Evolutionary conservation across 2,797 vertebrate species (phyloP), one percentile per base, ranked within the genome.

Genomic region (Pitangus sulphuratus): DNA sequence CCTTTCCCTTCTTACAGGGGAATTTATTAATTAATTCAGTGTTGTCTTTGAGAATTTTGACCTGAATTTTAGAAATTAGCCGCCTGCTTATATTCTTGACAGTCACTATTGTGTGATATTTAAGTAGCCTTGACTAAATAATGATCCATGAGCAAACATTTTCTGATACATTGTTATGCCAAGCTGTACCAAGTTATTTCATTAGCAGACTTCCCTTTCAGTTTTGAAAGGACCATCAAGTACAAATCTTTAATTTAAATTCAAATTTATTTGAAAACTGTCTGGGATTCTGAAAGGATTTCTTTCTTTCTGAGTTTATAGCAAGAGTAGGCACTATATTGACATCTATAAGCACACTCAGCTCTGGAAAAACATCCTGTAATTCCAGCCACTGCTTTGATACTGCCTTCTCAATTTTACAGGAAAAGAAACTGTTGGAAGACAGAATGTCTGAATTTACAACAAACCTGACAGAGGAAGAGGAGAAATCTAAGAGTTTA

Each of bases 401-500:
- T 45, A 44, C 14, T 57, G 16, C 54, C 33, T 97, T 86, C 87
- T 93, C 83, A 54, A 84, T 74, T 77, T 53, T 64, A 7, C 97
- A 99, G 99, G 99, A 99, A 95, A 99, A 99, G 97, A 99, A 99
- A 96, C 94, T 99, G 37, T 18, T 99, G 95, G 99, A 99, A 86
- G 99, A 99, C 60, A 98, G 99, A 84, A 98, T 99, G 95, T 98
- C 99, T 0, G 99, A 99, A 96, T 99, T 99, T 96, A 99, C 99
- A 88, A 99, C 99, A 26, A 99, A 99, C 95, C 98, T 99, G 94
- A 98, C 98, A 4, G 99, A 99, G 87, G 99, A 99, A 94, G 99
- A 99, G 84, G 99, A 99, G 97, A 99, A 99, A 89, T 99, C 99
- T 12, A 99, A 99, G 98, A 99, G 99, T 78, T 98, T 99, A 64